A percentile compares a stretch with the other conserved stretches of the same genome.
phyloP scores from a whole-genome alignment of 1,140 invertebrate species.

The Theocolax elegans region DNA sequence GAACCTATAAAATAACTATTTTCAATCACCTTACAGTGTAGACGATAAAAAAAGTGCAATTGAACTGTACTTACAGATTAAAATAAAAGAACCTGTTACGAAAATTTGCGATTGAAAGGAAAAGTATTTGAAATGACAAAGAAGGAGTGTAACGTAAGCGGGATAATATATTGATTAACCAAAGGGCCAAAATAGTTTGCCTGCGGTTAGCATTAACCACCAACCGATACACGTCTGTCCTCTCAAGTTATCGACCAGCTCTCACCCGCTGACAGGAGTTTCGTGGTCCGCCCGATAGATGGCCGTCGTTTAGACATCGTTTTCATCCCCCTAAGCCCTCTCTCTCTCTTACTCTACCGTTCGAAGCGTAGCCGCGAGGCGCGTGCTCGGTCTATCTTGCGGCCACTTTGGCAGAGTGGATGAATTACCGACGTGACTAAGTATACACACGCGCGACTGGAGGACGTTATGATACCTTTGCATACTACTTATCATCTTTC shows the following conservation, averaged over 20 bases:
- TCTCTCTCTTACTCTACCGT: conserved; percentile 28
- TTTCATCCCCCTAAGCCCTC: conserved; percentile 61
- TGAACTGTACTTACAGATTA: too few relatives aligned
- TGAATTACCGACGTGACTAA: conserved; percentile 63
- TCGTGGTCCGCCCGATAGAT: conserved; percentile 60
- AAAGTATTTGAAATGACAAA: too few relatives aligned
- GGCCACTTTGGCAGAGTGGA: conserved; percentile 49
- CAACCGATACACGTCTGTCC: conserved; percentile 59
- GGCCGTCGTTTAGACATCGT: conserved; percentile 60
- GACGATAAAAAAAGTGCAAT: too few relatives aligned
- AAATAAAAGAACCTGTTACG: too few relatives aligned
- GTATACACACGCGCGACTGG: conserved; percentile 1
- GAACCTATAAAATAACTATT: too few relatives aligned
- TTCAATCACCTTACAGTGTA: too few relatives aligned
- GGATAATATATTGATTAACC: too few relatives aligned
- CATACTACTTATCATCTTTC: conserved; percentile 37
- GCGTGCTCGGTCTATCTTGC: conserved; percentile 46
- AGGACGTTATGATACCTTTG: conserved; percentile 8
- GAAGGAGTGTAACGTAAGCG: too few relatives aligned
- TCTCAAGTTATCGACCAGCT: conserved; percentile 57
- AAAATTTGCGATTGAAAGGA: too few relatives aligned
- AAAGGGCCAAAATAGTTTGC: conserved; percentile 17
- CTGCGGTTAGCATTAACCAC: conserved; percentile 54
- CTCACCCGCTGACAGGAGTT: conserved; percentile 55
- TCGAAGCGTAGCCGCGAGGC: background rate